phyloP scores from a whole-genome alignment of 2,797 vertebrate genomes.

The Xiphophorus birchmanni region DNA sequence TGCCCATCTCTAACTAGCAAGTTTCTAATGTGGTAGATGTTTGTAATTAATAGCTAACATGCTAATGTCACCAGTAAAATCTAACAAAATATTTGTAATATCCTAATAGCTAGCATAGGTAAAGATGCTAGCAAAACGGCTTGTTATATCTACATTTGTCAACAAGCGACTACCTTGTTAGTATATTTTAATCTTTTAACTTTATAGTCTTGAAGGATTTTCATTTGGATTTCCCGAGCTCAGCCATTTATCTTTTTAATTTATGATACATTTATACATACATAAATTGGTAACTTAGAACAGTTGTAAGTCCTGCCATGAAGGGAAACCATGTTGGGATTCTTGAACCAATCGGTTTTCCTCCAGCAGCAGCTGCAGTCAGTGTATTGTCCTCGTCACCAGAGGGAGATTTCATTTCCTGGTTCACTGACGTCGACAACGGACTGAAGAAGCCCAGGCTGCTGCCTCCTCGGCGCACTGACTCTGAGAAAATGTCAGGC shows the following conservation, averaged over 20 bases:
- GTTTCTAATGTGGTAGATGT: no score
- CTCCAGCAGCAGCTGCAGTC: not conserved
- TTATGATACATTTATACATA: not conserved
- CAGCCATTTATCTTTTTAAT: not conserved
- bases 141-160: not conserved
- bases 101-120: not conserved
- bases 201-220: not conserved
- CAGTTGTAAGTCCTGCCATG: not conserved
- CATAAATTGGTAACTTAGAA: no score
- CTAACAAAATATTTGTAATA: no score
- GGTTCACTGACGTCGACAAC: constrained; percentile 25
- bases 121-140: not conserved
- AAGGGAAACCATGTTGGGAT: not conserved
- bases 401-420: constrained; percentile 50
- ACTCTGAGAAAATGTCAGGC: constrained; percentile 61
- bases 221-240: not conserved
- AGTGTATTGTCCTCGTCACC: constrained; percentile 20
- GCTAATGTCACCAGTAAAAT: no score
- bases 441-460: constrained; percentile 30
- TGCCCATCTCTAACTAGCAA: no score
- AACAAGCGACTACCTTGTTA: not conserved
- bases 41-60: no score
- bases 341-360: not conserved
- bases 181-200: not conserved
- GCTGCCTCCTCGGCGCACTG: constrained; percentile 31